A percentile compares a stretch with the other conserved stretches of the same genome.
Evolutionary conservation across 2,797 vertebrate genomes (phyloP).

Genomic region (Antennarius maculatus): DNA sequence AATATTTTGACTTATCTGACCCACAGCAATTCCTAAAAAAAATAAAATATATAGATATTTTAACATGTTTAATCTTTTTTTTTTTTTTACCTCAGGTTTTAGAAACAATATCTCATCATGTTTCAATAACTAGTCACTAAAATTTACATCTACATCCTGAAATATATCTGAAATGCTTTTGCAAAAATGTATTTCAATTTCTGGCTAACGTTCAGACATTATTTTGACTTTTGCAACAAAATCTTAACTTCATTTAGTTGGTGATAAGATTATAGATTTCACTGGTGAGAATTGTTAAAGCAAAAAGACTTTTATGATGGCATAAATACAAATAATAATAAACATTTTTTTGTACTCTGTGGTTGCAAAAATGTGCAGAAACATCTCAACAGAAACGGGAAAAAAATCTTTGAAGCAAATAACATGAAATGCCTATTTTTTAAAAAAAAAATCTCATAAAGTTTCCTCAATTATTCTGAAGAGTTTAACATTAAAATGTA

Average conservation of each 20-base stretch:
- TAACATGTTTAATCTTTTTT: no score
- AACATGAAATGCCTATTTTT: no score
- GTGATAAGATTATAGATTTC: not conserved
- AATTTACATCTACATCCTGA: not conserved
- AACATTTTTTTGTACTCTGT: not conserved
- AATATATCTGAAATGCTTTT: not conserved
- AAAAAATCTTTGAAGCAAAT: not conserved
- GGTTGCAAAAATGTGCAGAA: conserved; percentile 1
- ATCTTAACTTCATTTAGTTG: conserved; percentile 24
- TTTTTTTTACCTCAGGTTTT: no score
- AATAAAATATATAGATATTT: not conserved
- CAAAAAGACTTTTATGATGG: not conserved
- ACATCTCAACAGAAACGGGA: not conserved
- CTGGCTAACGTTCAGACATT: not conserved
- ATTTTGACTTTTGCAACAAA: conserved; percentile 37
- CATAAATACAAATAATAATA: not conserved
- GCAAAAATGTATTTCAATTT: no score
- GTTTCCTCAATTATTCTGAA: not conserved
- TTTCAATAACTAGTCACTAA: not conserved
- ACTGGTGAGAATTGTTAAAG: no score
- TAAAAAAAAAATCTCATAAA: not conserved
- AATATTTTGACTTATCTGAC: conserved; percentile 60
- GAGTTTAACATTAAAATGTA: not conserved
- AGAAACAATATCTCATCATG: not conserved
- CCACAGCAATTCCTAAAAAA: conserved; percentile 21